Conservation (phyloP, 1,140 invertebrate species). For the Zeugodacus cucurbitae region DNA sequence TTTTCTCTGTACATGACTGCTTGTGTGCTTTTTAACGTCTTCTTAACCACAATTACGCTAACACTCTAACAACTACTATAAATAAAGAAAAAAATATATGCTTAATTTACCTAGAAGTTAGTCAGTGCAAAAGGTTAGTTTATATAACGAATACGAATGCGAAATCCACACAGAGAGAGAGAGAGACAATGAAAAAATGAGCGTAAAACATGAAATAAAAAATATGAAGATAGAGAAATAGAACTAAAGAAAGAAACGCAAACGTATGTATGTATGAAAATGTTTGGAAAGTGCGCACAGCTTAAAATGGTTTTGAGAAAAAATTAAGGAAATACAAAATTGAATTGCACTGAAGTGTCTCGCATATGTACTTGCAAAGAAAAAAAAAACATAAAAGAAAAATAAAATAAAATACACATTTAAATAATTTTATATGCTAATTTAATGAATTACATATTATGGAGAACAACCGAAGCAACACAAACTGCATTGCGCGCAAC, state of each 20-base stretch:
- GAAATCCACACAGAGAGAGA: not conserved
- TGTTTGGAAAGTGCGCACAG: not conserved
- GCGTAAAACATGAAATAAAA: not conserved
- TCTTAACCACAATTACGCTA: not conserved
- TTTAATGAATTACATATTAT: not conserved
- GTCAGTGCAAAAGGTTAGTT: not conserved
- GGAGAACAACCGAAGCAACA: not conserved
- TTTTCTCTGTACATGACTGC: not conserved
- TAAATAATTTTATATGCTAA: not conserved
- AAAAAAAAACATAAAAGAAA: not conserved
- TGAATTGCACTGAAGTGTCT: not conserved
- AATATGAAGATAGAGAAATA: not conserved
- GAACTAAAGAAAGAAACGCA: not conserved
- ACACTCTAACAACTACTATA: conserved; percentile 37
- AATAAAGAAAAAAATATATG: conserved; percentile 18
- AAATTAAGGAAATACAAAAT: not conserved
- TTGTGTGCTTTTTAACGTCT: not conserved
- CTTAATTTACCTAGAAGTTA: conserved; percentile 5
- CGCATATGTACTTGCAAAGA: not conserved
- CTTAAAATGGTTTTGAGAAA: not conserved
- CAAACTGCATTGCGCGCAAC: too few relatives aligned
- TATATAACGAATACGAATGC: conserved; percentile 29
- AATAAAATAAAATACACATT: not conserved
- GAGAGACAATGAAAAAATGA: conserved; percentile 27
- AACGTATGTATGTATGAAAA: not conserved